Evolutionary conservation across 35 echinoderm and acorn worm genomes (phyloP).

Genomic region (Eucidaris tribuloides): DNA sequence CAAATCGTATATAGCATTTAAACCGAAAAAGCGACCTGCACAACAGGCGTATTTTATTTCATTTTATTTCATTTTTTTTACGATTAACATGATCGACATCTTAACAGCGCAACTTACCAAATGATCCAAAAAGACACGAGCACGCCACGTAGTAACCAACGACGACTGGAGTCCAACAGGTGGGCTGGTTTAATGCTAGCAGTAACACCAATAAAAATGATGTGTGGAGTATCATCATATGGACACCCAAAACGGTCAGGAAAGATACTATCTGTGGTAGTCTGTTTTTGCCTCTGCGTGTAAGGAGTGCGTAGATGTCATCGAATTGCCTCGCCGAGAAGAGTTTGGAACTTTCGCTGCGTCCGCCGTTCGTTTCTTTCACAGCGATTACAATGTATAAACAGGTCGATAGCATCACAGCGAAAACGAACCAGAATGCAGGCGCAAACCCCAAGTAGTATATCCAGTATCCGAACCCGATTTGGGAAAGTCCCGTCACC

Average conservation of each 20-base stretch:
- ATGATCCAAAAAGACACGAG: conserved; percentile 37
- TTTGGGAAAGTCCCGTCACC: conserved; percentile 11
- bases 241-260: conserved; percentile 23
- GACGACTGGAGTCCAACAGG: conserved; percentile 34
- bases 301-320: conserved; percentile 22
- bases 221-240: conserved; percentile 43
- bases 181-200: conserved; percentile 15
- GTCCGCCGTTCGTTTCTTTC: neutral
- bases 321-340: conserved; percentile 8
- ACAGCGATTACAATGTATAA: conserved; percentile 17
- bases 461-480: conserved; percentile 33
- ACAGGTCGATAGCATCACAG: neutral
- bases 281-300: neutral
- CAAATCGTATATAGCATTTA: neutral
- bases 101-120: conserved; percentile 11
- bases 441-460: conserved; percentile 5
- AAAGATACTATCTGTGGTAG: conserved; percentile 11
- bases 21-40: neutral
- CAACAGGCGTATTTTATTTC: neutral
- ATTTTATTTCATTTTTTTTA: neutral
- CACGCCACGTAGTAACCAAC: conserved; percentile 32
- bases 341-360: neutral
- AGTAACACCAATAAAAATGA: conserved; percentile 16
- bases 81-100: neutral
- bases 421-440: conserved; percentile 44